Evolutionary conservation across 2,888 invertebrate genomes (phyloP).

Genomic region (Psylliodes chrysocephalus): DNA sequence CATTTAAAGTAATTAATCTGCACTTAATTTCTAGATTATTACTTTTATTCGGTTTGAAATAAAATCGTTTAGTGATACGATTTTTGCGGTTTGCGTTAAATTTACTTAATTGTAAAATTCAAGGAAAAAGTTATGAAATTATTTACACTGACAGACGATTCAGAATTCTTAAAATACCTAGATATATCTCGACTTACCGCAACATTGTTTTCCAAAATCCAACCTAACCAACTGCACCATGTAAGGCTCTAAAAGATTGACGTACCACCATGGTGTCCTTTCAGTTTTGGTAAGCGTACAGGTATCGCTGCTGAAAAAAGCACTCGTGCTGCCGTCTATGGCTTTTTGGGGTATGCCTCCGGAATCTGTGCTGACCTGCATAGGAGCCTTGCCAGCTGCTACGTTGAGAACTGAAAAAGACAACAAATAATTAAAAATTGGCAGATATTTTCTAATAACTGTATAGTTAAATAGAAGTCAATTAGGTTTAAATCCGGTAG

Average conservation of each 20-base stretch:
- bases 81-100: too few species aligned
- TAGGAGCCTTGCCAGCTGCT: conserved; percentile 93
- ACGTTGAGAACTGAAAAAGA: conserved; percentile 85
- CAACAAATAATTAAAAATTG: background rate
- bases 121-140: too few species aligned
- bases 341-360: conserved; percentile 90
- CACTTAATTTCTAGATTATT: background rate
- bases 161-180: too few species aligned
- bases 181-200: conserved; percentile 86
- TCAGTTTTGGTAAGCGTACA: conserved; percentile 88
- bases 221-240: conserved; percentile 93
- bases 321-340: conserved; percentile 89
- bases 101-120: too few species aligned
- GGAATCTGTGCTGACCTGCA: conserved; percentile 88
- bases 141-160: too few species aligned
- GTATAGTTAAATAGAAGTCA: too few species aligned
- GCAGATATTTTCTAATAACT: too few species aligned
- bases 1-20: background rate
- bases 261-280: conserved; percentile 94
- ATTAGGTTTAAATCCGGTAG: too few species aligned
- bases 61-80: too few species aligned
- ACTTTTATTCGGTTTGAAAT: background rate
- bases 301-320: conserved; percentile 82
- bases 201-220: conserved; percentile 91
- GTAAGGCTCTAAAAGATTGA: conserved; percentile 92